phyloP scores from a whole-genome alignment of 1,140 invertebrate species.

The Epicauta chinensis region DNA sequence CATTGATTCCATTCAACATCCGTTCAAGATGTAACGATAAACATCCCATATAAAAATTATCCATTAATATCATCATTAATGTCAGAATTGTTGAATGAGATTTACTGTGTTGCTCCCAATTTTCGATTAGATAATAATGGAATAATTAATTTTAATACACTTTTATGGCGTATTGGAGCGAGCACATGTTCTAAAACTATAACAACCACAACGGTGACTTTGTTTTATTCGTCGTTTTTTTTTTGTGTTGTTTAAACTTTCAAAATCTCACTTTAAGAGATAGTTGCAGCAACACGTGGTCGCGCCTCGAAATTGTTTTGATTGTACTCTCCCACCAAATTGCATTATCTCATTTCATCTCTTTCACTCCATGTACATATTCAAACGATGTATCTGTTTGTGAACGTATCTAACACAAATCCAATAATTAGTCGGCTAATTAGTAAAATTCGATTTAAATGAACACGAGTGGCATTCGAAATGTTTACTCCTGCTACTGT shows the following conservation, averaged over 20 bases:
- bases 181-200: too few species aligned
- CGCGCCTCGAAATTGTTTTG: too few species aligned
- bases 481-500: conserved; percentile 13
- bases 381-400: conserved; percentile 20
- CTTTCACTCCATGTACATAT: conserved; percentile 9
- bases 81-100: conserved; percentile 11
- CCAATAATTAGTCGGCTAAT: conserved; percentile 34
- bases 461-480: conserved; percentile 28
- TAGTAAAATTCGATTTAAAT: conserved; percentile 33
- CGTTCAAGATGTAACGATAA: conserved; percentile 8
- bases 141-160: conserved; percentile 14
- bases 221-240: too few species aligned
- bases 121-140: conserved; percentile 14
- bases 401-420: conserved; percentile 23
- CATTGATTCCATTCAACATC: not conserved
- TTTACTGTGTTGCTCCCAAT: conserved; percentile 13
- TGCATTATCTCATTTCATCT: too few species aligned
- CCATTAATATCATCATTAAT: conserved; percentile 15
- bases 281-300: too few species aligned
- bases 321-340: too few species aligned
- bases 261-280: too few species aligned
- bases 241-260: too few species aligned
- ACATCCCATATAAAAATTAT: conserved; percentile 14
- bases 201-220: too few species aligned
- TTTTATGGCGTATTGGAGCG: conserved; percentile 4